Conservation (phyloP, 2,888 invertebrate genomes). For the Drosophila borealis region DNA sequence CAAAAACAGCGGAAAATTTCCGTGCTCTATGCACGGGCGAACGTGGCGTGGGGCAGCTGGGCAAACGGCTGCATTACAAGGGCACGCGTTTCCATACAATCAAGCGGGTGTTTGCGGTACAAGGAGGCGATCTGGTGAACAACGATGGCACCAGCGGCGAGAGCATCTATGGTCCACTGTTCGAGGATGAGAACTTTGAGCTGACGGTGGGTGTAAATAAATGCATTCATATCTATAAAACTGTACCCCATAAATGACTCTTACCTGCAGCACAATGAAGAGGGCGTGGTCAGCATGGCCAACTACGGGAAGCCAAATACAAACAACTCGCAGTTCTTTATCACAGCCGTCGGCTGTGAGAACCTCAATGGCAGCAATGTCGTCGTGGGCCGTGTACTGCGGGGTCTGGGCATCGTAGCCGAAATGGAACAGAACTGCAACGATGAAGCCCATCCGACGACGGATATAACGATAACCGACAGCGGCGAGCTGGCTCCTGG, state of each 20-base stretch:
- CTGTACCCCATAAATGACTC: background rate
- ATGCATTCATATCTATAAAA: background rate
- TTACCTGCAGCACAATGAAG: constrained; percentile 86
- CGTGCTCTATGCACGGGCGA: constrained; percentile 96
- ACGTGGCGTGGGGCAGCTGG: constrained; percentile 89
- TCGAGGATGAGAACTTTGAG: constrained; percentile 95
- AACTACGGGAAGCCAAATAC: constrained; percentile 92
- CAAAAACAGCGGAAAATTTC: constrained; percentile 96
- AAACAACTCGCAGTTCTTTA: constrained; percentile 98
- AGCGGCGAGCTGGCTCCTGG: constrained; percentile 90
- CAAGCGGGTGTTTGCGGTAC: constrained; percentile 94
- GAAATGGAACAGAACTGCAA: constrained; percentile 89
- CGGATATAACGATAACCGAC: constrained; percentile 89
- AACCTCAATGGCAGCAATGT: constrained; percentile 93
- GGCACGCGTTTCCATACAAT: constrained; percentile 93
- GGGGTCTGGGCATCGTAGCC: constrained; percentile 90
- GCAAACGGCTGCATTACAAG: constrained; percentile 93
- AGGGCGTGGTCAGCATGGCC: constrained; percentile 91
- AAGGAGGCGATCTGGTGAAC: constrained; percentile 92
- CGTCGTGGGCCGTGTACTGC: constrained; percentile 92
- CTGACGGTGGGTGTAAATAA: constrained; percentile 85
- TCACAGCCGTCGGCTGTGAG: constrained; percentile 90
- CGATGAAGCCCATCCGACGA: constrained; percentile 87
- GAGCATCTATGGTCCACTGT: constrained; percentile 95
- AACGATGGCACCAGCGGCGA: constrained; percentile 96